phyloP scores from a whole-genome alignment of 2,797 vertebrate species.

The Crax fasciolata region DNA sequence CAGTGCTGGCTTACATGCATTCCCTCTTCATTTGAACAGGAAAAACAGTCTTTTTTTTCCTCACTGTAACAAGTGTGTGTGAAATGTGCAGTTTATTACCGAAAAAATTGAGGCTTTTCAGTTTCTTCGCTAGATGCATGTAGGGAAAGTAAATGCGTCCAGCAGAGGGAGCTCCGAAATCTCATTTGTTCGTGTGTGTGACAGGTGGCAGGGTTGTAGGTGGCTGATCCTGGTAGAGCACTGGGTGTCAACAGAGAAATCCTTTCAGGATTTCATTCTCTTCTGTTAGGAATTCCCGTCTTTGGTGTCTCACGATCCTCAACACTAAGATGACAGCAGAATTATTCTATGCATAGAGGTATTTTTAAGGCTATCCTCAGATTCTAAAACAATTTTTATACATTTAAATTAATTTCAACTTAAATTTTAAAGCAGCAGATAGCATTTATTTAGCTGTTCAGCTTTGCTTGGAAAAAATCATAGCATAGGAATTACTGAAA shows the following conservation, averaged over 20 bases:
- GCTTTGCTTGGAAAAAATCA: not conserved
- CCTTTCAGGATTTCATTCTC: constrained; percentile 24
- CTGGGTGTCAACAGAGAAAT: constrained; percentile 14
- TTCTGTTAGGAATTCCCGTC: constrained; percentile 14
- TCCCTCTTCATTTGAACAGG: not conserved
- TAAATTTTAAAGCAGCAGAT: not conserved
- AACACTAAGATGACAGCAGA: not conserved
- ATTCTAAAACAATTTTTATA: not conserved
- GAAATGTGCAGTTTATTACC: not conserved
- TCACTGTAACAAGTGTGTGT: not conserved
- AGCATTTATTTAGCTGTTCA: not conserved
- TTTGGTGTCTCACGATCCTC: not conserved
- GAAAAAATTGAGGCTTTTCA: not conserved
- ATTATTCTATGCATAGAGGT: not conserved
- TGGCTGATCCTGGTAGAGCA: not conserved
- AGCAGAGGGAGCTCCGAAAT: constrained; percentile 77
- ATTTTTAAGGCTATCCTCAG: not conserved
- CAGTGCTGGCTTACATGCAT: not conserved
- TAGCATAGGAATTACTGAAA: not conserved
- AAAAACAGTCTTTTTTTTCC: not conserved
- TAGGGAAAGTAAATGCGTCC: not conserved
- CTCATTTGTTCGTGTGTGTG: not conserved
- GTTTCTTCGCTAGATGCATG: fast-evolving
- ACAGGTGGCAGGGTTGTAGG: constrained; percentile 18
- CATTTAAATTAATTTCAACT: not conserved